Evolutionary conservation across 2,888 invertebrate genomes (phyloP), one percentile per base, ranked within the genome.

Genomic region (Diloba caeruleocephala): DNA sequence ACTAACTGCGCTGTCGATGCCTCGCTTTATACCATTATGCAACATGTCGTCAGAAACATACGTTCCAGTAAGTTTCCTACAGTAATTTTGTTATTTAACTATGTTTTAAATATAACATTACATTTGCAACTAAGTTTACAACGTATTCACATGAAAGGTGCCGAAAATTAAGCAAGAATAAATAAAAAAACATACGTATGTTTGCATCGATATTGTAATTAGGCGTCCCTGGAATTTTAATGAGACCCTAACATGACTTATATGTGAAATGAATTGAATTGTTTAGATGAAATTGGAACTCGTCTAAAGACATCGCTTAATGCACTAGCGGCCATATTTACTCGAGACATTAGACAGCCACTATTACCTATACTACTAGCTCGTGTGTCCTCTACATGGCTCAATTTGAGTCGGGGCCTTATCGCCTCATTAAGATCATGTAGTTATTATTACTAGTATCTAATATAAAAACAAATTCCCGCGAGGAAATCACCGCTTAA

Each of bases 1-100:
- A 23, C 38, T 21, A 41, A 38, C 67, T 74, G 61, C 76, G 77
- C 74, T 65, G 71, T 61, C 75, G 78, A 71, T 68, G 75, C 75
- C 77, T 71, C 76, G 76, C 71, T 74, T 71, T 75, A 63, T 78
- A 70, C 74, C 78, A 85, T 89, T 89, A 90, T 88, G 88, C 88
- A 90, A 90, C 83, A 80, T 74, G 75, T 71, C 72, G 76, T 69
- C 54, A 26, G 70, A 71, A 76, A 74, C 76, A 78, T 69, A 71
- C 65, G 50, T 58, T 65, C 71, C 79, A 78, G 91, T 91, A 84
- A 89, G 89, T 88, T 78, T 53, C 43, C 32, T 38, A 72, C 60
- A 70, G 43, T 34, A 65, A 48, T 62, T 53, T 45, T 53, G 14
- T 60, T 37, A 44, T 46, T 43, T 63, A 34, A 48, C 38, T 51